Evolutionary conservation across 2,113 vertebrate species (phyloP).

Genomic region (Phyllopteryx taeniolatus): DNA sequence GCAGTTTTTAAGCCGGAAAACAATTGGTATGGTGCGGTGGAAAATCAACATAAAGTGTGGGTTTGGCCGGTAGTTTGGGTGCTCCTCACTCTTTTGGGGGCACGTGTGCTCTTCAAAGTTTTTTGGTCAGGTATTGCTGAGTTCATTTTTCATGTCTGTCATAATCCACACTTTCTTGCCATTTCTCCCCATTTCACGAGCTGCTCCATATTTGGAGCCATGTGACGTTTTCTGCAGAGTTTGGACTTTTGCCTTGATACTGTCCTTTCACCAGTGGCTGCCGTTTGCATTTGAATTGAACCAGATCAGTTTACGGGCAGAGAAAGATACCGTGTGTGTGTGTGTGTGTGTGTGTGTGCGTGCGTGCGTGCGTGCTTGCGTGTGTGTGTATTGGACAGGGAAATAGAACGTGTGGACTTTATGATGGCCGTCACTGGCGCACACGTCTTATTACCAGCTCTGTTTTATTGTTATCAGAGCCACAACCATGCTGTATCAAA

Average conservation of each 20-base stretch:
- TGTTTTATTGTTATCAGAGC: conserved; percentile 42
- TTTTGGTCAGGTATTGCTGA: conserved; percentile 64
- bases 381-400: conserved; percentile 19
- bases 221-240: conserved; percentile 61
- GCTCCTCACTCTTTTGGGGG: not conserved
- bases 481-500: conserved; percentile 17
- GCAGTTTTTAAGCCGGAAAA: not conserved
- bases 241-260: conserved; percentile 66
- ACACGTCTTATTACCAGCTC: conserved; percentile 30
- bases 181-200: conserved; percentile 32
- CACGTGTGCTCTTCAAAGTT: conserved; percentile 52
- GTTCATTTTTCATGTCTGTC: conserved; percentile 72
- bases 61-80: not conserved
- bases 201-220: conserved; percentile 67
- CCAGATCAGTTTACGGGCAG: conserved; percentile 60
- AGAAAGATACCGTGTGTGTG: conserved; percentile 55
- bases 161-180: conserved; percentile 53
- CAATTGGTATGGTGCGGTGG: not conserved
- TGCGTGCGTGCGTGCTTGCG: not conserved
- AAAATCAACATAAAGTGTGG: not conserved
- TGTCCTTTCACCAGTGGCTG: conserved; percentile 65
- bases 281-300: conserved; percentile 60
- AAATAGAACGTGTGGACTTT: conserved; percentile 40
- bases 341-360: not conserved
- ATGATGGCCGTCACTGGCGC: conserved; percentile 43